A percentile compares a stretch with the other conserved stretches of the same genome.
phyloP scores from a whole-genome alignment of 2,113 vertebrate species.

The Mohoua ochrocephala region DNA sequence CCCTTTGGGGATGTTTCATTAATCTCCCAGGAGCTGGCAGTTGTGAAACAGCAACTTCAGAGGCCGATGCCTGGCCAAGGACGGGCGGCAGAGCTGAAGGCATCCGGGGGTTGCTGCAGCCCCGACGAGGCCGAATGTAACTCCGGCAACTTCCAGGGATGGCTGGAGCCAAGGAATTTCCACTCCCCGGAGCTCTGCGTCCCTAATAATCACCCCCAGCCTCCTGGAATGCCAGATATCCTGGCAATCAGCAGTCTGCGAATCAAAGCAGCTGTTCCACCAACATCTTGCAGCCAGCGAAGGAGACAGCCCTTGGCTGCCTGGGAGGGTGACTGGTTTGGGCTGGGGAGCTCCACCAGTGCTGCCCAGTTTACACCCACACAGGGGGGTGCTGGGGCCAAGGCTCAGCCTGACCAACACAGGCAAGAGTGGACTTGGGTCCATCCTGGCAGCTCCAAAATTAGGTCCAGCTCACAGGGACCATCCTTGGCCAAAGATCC shows the following conservation, averaged over 20 bases:
- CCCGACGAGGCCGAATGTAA: background rate
- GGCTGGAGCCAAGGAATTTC: background rate
- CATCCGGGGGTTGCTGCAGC: background rate
- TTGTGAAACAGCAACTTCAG: background rate
- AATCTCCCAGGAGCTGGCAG: background rate
- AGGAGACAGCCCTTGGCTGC: background rate
- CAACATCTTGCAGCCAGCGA: background rate
- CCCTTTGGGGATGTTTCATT: background rate
- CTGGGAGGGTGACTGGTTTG: background rate
- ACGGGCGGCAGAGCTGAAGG: background rate
- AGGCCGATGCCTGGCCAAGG: background rate
- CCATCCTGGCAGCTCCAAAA: background rate
- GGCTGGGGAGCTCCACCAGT: background rate
- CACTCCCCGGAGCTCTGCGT: background rate
- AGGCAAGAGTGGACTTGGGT: background rate
- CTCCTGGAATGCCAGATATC: background rate
- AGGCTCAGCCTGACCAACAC: fast-evolving
- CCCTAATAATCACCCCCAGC: background rate
- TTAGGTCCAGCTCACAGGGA: background rate
- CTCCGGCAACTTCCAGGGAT: background rate
- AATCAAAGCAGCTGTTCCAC: slow-evolving; percentile 39
- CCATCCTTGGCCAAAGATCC: background rate
- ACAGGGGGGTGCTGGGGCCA: background rate
- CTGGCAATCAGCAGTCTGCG: background rate
- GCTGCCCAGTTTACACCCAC: background rate